Conservation (phyloP, 2,888 invertebrate genomes). For the Morpho helenor region DNA sequence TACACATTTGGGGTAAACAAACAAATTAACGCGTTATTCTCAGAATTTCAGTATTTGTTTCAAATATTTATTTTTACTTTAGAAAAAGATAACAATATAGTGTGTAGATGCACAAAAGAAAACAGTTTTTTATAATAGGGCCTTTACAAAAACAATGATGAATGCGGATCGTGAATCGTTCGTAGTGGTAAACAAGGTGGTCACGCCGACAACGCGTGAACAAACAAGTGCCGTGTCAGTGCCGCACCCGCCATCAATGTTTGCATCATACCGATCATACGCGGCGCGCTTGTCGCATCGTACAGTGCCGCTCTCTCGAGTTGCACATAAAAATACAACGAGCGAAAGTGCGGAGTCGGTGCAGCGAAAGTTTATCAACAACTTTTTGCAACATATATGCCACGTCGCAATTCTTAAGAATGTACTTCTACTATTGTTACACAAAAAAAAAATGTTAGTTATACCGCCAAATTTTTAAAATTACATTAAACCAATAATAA, state of each 20-base stretch:
- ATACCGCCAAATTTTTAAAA: no score
- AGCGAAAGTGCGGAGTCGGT: constrained; percentile 54
- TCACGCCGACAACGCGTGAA: constrained; percentile 70
- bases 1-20: no score
- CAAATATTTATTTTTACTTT: no score
- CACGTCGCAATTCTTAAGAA: constrained; percentile 19
- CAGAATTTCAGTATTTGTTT: no score
- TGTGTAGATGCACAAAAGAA: no score
- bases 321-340: constrained; percentile 30
- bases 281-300: constrained; percentile 29
- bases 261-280: constrained; percentile 34
- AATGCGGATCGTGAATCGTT: constrained; percentile 53
- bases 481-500: no score
- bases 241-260: constrained; percentile 37
- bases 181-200: constrained; percentile 67
- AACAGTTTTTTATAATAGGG: not conserved
- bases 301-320: constrained; percentile 24
- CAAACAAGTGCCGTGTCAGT: constrained; percentile 66
- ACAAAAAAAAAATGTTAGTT: no score
- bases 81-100: no score
- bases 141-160: constrained; percentile 42
- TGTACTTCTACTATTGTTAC: no score
- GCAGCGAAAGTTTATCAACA: constrained; percentile 58
- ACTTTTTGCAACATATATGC: constrained; percentile 25
- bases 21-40: no score